Evolutionary conservation across 2,888 invertebrate species (phyloP).

Genomic region (Iselma pallidipennis): DNA sequence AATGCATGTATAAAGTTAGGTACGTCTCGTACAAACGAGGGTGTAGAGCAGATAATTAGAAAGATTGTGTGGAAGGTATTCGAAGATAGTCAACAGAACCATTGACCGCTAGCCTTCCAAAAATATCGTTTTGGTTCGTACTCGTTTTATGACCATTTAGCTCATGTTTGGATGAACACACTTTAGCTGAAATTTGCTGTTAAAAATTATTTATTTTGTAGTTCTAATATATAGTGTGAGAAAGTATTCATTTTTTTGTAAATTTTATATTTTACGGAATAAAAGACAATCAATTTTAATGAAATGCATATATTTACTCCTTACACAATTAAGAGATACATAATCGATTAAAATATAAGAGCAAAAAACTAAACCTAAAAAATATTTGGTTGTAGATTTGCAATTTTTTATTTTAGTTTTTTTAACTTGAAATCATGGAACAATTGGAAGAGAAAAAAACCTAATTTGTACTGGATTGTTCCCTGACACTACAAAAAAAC

Average conservation of each 20-base stretch:
- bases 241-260: constrained; percentile 4
- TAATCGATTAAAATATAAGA: constrained; percentile 4
- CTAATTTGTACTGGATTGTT: constrained; percentile 48
- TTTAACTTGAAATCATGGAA: constrained; percentile 29
- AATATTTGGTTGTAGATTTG: constrained; percentile 50
- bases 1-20: too few relatives aligned
- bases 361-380: constrained; percentile 45
- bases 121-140: too few relatives aligned
- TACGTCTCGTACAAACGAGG: too few relatives aligned
- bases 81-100: too few relatives aligned
- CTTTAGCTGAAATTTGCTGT: background rate
- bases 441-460: constrained; percentile 31
- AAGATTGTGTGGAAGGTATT: too few relatives aligned
- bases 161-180: too few relatives aligned
- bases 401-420: constrained; percentile 10
- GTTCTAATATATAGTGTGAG: background rate
- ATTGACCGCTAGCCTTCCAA: too few relatives aligned
- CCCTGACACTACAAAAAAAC: constrained; percentile 38
- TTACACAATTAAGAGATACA: constrained; percentile 16
- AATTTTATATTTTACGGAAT: constrained; percentile 7
- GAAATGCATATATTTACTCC: constrained; percentile 16
- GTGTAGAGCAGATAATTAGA: too few relatives aligned
- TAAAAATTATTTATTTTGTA: background rate
- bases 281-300: constrained; percentile 9
- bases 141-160: too few relatives aligned